Evolutionary conservation across 2,113 vertebrate species (phyloP).

Genomic region (Hippocampus comes): DNA sequence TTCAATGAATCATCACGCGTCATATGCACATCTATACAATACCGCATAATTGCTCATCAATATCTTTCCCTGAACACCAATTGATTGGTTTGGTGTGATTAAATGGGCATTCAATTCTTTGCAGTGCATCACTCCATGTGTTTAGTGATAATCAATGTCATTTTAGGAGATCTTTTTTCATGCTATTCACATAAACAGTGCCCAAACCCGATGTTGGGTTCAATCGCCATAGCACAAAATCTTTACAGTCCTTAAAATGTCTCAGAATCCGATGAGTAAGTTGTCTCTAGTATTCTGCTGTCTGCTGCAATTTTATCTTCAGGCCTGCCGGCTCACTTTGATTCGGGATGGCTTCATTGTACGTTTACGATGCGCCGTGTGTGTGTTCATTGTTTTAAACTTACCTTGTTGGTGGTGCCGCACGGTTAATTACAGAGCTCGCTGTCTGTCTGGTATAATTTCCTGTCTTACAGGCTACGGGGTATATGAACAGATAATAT

Average conservation of each 20-base stretch:
- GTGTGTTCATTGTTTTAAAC: conserved; percentile 7
- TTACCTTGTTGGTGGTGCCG: background rate
- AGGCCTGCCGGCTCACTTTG: background rate
- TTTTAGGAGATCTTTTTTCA: too few species aligned
- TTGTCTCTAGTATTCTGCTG: background rate
- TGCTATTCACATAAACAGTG: too few species aligned
- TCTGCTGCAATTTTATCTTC: background rate
- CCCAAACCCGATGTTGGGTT: too few species aligned
- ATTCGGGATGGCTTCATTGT: background rate
- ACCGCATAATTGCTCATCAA: too few species aligned
- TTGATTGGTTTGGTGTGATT: too few species aligned
- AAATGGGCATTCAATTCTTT: too few species aligned
- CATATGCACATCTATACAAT: too few species aligned
- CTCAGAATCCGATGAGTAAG: background rate
- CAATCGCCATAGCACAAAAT: too few species aligned
- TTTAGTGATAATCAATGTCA: too few species aligned
- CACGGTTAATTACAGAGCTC: conserved; percentile 4
- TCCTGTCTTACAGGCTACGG: conserved; percentile 1
- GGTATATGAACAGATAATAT: conserved; percentile 7
- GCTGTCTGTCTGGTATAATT: background rate
- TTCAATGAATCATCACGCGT: too few species aligned
- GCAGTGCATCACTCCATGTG: too few species aligned
- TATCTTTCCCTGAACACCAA: too few species aligned
- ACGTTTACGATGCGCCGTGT: background rate
- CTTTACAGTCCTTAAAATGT: background rate